phyloP scores from a whole-genome alignment of 2,797 vertebrate species.

The Arrhamphus sclerolepis region DNA sequence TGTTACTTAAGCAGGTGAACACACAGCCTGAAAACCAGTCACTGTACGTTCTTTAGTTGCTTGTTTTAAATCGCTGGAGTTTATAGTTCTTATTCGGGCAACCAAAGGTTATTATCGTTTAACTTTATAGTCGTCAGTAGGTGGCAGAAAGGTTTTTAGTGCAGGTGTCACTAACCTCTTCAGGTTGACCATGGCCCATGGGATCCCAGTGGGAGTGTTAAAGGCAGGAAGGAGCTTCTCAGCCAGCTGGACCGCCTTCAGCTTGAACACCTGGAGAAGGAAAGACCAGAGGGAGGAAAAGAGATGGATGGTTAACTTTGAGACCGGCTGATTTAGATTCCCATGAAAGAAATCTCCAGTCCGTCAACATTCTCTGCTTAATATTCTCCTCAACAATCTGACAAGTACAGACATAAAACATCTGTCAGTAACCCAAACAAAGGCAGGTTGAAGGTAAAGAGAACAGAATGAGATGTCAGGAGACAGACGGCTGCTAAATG shows the following conservation, averaged over 20 bases:
- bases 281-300: slow-evolving; percentile 24
- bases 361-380: neutral
- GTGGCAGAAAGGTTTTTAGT: neutral
- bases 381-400: slow-evolving; percentile 18
- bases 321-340: neutral
- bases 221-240: slow-evolving; percentile 98
- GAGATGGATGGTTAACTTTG: neutral
- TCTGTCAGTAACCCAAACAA: slow-evolving; percentile 23
- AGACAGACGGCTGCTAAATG: slow-evolving; percentile 35
- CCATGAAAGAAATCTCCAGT: neutral
- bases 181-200: slow-evolving; percentile 99
- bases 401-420: slow-evolving; percentile 27
- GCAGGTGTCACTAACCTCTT: slow-evolving; percentile 87
- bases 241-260: slow-evolving; percentile 94
- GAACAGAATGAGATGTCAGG: slow-evolving; percentile 27
- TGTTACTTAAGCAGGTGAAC: no score
- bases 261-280: slow-evolving; percentile 89
- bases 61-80: no score
- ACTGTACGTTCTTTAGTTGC: no score
- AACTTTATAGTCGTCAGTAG: neutral
- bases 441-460: slow-evolving; percentile 24
- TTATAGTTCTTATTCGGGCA: no score
- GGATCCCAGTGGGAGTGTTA: slow-evolving; percentile 98
- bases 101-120: no score
- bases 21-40: no score